Evolutionary conservation across 64 coral and sea anemone genomes (phyloP).

Genomic region (Hydrozoanthus tunicans): DNA sequence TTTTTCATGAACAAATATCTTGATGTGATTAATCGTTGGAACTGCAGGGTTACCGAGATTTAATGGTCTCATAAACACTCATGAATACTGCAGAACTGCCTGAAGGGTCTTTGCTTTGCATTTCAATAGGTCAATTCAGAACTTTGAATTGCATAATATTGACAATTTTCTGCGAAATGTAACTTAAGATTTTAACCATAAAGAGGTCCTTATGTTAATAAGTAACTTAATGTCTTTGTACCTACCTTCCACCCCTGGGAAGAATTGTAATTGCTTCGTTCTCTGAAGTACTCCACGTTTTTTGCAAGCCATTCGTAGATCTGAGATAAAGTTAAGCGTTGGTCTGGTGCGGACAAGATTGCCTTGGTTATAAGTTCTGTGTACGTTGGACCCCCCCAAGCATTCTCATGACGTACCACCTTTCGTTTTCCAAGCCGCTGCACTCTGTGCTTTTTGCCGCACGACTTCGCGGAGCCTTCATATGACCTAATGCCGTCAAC

Average conservation of each 20-base stretch:
- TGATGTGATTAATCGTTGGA: too few species aligned
- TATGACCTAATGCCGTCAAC: neutral
- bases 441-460: constrained; percentile 3
- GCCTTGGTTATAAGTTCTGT: constrained; percentile 53
- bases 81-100: too few species aligned
- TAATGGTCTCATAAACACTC: too few species aligned
- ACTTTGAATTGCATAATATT: neutral
- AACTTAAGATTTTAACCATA: neutral
- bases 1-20: too few species aligned
- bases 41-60: too few species aligned
- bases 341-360: constrained; percentile 43
- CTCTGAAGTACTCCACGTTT: constrained; percentile 53
- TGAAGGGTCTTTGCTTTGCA: too few species aligned
- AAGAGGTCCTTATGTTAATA: neutral
- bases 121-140: too few species aligned
- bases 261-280: constrained; percentile 47
- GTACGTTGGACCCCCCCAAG: constrained; percentile 50
- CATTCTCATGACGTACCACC: constrained; percentile 31
- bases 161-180: neutral
- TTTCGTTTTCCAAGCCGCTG: constrained; percentile 33
- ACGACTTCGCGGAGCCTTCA: constrained; percentile 10
- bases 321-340: constrained; percentile 47
- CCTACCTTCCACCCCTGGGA: constrained; percentile 54
- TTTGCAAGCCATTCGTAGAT: constrained; percentile 59
- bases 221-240: neutral